Conservation (phyloP, 2,888 invertebrate species). For the Lochmaea crataegi region DNA sequence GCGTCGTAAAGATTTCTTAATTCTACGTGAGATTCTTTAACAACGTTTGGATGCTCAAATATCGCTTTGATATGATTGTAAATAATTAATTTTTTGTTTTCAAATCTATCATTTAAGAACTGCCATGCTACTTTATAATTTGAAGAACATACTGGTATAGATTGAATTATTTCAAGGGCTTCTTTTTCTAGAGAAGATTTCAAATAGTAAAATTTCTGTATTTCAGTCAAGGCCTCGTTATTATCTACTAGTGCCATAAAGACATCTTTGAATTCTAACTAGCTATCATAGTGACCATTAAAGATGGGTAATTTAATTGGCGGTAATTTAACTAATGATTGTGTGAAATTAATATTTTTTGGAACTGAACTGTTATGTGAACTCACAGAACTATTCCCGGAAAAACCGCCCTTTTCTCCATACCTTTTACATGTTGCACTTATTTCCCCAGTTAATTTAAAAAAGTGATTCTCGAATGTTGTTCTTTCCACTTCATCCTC, state of each 20-base stretch:
- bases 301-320: background rate
- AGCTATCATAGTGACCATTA: constrained; percentile 9
- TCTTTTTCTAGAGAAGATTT: constrained; percentile 8
- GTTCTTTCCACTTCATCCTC: too few relatives aligned
- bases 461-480: too few relatives aligned
- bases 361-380: too few relatives aligned
- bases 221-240: constrained; percentile 1
- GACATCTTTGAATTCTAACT: background rate
- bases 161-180: constrained; percentile 9
- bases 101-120: constrained; percentile 6
- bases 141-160: background rate
- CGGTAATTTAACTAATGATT: too few relatives aligned
- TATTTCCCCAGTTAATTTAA: too few relatives aligned
- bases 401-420: too few relatives aligned
- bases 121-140: constrained; percentile 9
- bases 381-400: too few relatives aligned
- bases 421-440: too few relatives aligned
- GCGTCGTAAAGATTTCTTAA: background rate
- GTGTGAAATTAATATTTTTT: background rate
- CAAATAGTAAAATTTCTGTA: constrained; percentile 19
- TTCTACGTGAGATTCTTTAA: background rate
- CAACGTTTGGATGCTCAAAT: constrained; percentile 6
- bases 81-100: constrained; percentile 17
- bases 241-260: constrained; percentile 8
- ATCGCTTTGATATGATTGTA: constrained; percentile 9